Conservation (phyloP, 2,113 vertebrate species). For the Phrynocephalus versicolor region DNA sequence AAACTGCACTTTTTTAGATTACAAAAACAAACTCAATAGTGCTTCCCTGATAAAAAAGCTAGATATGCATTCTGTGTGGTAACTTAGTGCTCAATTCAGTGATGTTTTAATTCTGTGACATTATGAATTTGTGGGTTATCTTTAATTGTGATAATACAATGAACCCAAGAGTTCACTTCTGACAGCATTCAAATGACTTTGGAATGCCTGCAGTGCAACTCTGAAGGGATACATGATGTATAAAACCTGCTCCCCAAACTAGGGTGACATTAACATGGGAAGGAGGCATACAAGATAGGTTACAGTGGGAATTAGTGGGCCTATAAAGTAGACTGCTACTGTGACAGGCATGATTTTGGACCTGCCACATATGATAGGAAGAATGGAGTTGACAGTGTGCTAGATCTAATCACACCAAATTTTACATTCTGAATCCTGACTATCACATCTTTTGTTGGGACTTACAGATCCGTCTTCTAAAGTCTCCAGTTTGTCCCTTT, state of each 20-base stretch:
- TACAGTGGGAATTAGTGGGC: background rate
- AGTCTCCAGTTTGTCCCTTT: too few relatives aligned
- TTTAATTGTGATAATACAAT: background rate
- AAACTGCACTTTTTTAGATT: conserved; percentile 16
- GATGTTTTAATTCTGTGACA: background rate
- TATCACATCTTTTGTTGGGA: background rate
- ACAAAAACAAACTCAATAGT: conserved; percentile 9
- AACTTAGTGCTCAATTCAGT: conserved; percentile 38
- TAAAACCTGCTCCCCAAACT: too few relatives aligned
- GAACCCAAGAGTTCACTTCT: background rate
- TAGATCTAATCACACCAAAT: background rate
- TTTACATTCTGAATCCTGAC: background rate
- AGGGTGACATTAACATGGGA: background rate
- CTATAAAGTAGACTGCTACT: background rate
- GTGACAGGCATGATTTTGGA: background rate
- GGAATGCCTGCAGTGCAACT: background rate
- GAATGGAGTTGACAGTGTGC: background rate
- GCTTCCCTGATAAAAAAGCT: conserved; percentile 13
- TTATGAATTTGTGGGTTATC: background rate
- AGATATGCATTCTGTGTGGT: conserved; percentile 15
- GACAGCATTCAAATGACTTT: background rate
- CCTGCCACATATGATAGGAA: background rate
- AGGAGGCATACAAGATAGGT: background rate
- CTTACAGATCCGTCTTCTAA: background rate
- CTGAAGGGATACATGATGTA: too few relatives aligned